Conservation (phyloP, 2,113 vertebrate species). For the Arenaria interpres region DNA sequence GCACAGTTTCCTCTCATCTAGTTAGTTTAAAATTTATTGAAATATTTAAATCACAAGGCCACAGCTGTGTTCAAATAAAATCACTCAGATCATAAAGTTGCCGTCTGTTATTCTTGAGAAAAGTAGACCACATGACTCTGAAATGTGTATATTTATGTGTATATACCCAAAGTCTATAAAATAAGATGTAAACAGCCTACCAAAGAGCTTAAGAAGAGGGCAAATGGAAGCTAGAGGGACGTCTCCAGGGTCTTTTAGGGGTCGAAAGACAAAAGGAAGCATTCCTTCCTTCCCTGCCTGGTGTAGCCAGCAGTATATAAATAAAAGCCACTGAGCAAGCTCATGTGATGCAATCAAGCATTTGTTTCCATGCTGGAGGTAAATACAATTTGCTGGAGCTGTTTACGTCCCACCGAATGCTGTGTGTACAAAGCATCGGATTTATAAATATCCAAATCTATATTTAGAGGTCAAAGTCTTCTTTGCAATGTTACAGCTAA, state of each 20-base stretch:
- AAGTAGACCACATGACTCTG: neutral
- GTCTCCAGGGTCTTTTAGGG: slow-evolving; percentile 14
- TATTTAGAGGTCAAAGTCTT: slow-evolving; percentile 65
- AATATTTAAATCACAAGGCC: slow-evolving; percentile 67
- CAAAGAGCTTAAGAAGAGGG: neutral
- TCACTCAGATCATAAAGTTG: slow-evolving; percentile 68
- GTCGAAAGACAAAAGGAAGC: neutral
- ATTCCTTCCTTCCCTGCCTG: neutral
- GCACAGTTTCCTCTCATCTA: slow-evolving; percentile 15
- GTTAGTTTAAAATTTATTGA: slow-evolving; percentile 66
- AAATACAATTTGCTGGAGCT: slow-evolving; percentile 65
- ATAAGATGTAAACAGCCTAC: neutral
- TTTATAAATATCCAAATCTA: slow-evolving; percentile 69
- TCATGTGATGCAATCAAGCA: slow-evolving; percentile 62
- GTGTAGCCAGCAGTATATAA: slow-evolving; percentile 10
- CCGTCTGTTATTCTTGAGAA: slow-evolving; percentile 59
- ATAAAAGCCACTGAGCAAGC: slow-evolving; percentile 55
- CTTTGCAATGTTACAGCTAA: slow-evolving; percentile 42
- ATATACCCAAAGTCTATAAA: neutral
- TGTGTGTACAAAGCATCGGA: slow-evolving; percentile 39
- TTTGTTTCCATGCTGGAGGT: slow-evolving; percentile 69
- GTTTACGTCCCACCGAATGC: slow-evolving; percentile 20
- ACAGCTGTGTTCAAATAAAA: slow-evolving; percentile 69
- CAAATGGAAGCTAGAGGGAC: neutral
- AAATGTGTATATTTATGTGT: neutral